Evolutionary conservation across 2,888 invertebrate genomes (phyloP), one percentile per base, ranked within the genome.

Genomic region (Lordiphosa fenestrarum): DNA sequence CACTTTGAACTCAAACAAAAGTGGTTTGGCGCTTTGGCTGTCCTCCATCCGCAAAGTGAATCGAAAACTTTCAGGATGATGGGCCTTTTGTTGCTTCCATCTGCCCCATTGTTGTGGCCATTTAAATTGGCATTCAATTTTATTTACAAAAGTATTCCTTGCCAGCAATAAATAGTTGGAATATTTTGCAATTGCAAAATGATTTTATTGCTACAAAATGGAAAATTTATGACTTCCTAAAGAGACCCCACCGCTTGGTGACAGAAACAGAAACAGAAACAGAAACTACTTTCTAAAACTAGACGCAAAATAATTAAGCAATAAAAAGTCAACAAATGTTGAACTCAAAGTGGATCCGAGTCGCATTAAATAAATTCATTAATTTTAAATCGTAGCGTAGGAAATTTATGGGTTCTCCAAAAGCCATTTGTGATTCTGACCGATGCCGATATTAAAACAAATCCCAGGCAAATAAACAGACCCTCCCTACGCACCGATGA

Each of bases 141-240:
- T 25, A 47, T 48, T 65, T 65, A 56, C 66, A 41, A 47, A 63
- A 44, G 25, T 25, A 25, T 25, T 25, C 25, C 7, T 25, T 25
- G 25, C 7, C 25, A 38, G 33, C 61, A 46, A 37, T 33, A 64
- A 66, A 71, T 84, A 84, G 61, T 71, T 78, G 71, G 55, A 68
- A 68, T 78, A 83, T 62, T 71, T 78, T 68, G 83, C 77, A 82
- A 84, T 84, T 77, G 85, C 66, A 78, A 64, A 84, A 72, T 84
- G 78, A 77, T 82, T 77, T 84, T 82, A 82, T 84, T 74, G 78
- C 77, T 53, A 71, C 61, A 57, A 77, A 77, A 82, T 77, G 44
- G 51, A 41, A 68, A 78, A 82, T 77, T 84, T 77, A 78, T 69
- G 85, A 82, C 74, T 77, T 77, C 83, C 71, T 63, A 66, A 40